Conservation (phyloP, 2,888 invertebrate species). For the Diaperis boleti region DNA sequence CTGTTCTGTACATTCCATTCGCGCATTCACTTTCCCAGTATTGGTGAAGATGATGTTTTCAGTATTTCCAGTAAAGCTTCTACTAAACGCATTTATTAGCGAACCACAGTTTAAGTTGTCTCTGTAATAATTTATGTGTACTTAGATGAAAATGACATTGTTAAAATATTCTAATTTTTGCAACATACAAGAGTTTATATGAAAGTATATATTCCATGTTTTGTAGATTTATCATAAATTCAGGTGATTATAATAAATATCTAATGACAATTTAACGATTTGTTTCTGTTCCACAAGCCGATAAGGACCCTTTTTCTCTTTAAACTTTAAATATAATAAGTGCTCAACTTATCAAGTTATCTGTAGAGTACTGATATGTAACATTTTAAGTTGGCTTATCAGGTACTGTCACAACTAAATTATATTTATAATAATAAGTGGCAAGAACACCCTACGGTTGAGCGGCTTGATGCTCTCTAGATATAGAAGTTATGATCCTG, state of each 20-base stretch:
- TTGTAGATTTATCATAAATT: slow-evolving; percentile 63
- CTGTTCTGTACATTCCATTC: slow-evolving; percentile 39
- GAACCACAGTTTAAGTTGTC: slow-evolving; percentile 54
- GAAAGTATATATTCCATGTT: slow-evolving; percentile 64
- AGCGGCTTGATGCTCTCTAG: too few species aligned
- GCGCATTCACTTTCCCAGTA: slow-evolving; percentile 25
- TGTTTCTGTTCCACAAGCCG: too few species aligned
- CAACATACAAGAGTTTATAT: slow-evolving; percentile 65
- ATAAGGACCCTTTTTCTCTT: too few species aligned
- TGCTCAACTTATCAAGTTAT: too few species aligned
- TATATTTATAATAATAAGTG: too few species aligned
- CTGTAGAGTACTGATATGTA: too few species aligned
- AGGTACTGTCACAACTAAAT: too few species aligned
- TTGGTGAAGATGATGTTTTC: slow-evolving; percentile 34
- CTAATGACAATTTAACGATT: slow-evolving; percentile 8
- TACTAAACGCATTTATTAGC: slow-evolving; percentile 39
- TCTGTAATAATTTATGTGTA: slow-evolving; percentile 59
- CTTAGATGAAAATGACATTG: slow-evolving; percentile 63
- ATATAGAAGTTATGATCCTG: too few species aligned
- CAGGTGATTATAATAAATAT: slow-evolving; percentile 56
- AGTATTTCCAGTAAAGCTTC: slow-evolving; percentile 47
- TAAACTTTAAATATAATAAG: too few species aligned
- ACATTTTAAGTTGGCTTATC: too few species aligned
- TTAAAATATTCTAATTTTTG: slow-evolving; percentile 63
- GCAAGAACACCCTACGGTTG: too few species aligned